Percentiles rank a stretch among this genome's conserved stretches.
phyloP scores from a whole-genome alignment of 2,797 vertebrate species.

The Sandelia bainsii region DNA sequence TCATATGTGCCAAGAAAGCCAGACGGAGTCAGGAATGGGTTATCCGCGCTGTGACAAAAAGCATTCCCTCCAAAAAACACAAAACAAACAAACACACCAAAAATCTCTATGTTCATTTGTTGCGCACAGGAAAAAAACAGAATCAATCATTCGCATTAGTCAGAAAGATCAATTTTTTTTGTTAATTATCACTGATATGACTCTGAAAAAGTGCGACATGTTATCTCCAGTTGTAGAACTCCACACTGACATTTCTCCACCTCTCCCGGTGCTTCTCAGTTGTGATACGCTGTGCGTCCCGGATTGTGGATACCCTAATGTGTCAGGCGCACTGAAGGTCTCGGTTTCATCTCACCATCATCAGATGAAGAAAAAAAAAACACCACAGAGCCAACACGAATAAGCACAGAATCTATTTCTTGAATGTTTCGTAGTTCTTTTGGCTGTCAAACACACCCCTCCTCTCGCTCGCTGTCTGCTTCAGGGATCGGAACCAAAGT shows the following conservation, averaged over 20 bases:
- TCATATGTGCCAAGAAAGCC: constrained; percentile 76
- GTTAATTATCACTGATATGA: constrained; percentile 23
- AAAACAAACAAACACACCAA: constrained; percentile 35
- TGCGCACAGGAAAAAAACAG: constrained; percentile 30
- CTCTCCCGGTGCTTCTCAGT: constrained; percentile 25
- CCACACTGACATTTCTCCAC: constrained; percentile 46
- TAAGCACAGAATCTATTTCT: constrained; percentile 4
- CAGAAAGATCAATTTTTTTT: constrained; percentile 12
- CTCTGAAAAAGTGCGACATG: constrained; percentile 34
- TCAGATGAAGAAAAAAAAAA: constrained; percentile 19
- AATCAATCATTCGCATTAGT: constrained; percentile 46
- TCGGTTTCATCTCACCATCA: constrained; percentile 76
- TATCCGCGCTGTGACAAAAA: constrained; percentile 66
- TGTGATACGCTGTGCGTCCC: constrained; percentile 75
- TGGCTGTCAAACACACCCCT: constrained; percentile 52
- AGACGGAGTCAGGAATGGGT: constrained; percentile 67
- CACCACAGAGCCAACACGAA: constrained; percentile 2
- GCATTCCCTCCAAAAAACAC: constrained; percentile 57
- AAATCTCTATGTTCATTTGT: constrained; percentile 71
- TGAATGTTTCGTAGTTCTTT: constrained; percentile 38
- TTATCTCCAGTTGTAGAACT: constrained; percentile 67
- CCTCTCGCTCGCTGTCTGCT: constrained; percentile 45
- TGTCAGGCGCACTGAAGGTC: constrained; percentile 59
- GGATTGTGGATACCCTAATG: constrained; percentile 61
- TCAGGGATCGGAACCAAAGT: constrained; percentile 60